Evolutionary conservation across 2,797 vertebrate species (phyloP).

Genomic region (Siniperca scherzeri): DNA sequence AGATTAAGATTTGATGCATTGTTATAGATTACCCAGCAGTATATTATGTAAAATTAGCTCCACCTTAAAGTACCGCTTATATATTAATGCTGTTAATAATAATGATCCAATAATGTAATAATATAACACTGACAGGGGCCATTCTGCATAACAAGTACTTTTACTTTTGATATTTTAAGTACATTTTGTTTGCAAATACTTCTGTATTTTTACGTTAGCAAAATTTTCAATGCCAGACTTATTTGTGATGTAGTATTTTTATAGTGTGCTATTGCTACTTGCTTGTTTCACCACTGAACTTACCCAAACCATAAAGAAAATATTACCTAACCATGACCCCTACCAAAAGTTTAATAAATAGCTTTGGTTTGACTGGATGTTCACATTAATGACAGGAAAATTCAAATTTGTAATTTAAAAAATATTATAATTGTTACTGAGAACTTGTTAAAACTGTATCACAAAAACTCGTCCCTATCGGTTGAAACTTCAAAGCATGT

Average conservation of each 20-base stretch:
- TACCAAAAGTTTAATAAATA: neutral
- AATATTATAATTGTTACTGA: neutral
- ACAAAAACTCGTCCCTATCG: neutral
- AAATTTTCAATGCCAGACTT: no score
- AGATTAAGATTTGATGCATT: no score
- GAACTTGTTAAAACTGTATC: neutral
- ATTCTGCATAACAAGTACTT: no score
- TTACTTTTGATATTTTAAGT: no score
- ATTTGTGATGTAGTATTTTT: neutral
- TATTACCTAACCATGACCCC: no score
- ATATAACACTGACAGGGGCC: no score
- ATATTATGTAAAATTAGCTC: no score
- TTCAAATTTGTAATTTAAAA: no score
- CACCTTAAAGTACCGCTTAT: neutral
- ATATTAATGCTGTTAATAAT: neutral
- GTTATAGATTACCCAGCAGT: neutral
- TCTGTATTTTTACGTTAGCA: no score
- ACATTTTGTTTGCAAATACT: neutral
- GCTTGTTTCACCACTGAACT: neutral
- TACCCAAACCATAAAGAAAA: neutral
- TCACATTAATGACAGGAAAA: neutral
- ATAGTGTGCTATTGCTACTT: neutral
- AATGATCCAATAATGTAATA: no score
- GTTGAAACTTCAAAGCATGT: neutral
- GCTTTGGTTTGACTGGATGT: neutral